Evolutionary conservation across 1,140 invertebrate genomes (phyloP).

Genomic region (Harpegnathos saltator): DNA sequence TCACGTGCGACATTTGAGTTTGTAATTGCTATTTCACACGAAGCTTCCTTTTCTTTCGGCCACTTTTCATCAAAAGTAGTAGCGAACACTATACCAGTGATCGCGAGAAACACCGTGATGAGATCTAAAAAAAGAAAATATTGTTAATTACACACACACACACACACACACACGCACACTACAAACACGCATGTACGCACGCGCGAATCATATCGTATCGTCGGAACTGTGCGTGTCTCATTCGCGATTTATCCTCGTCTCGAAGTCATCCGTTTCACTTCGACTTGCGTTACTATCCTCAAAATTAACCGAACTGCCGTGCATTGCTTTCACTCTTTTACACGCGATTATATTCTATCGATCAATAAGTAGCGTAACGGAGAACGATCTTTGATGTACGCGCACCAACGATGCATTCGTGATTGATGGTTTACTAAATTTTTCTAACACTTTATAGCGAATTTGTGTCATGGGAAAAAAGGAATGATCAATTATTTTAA

Average conservation of each 20-base stretch:
- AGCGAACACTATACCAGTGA: not conserved
- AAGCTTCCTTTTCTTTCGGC: conserved; percentile 52
- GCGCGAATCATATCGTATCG: not conserved
- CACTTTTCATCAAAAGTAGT: conserved; percentile 21
- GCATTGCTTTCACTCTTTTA: conserved; percentile 52
- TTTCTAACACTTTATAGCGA: conserved; percentile 54
- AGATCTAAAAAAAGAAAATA: no score
- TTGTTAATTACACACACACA: no score
- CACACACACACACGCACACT: no score
- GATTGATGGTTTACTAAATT: not conserved
- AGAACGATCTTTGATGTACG: not conserved
- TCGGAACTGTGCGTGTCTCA: not conserved
- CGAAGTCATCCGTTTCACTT: conserved; percentile 38
- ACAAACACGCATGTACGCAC: no score
- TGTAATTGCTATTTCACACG: conserved; percentile 34
- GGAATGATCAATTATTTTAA: conserved; percentile 61
- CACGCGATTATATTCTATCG: not conserved
- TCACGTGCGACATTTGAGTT: conserved; percentile 67
- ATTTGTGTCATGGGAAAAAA: conserved; percentile 40
- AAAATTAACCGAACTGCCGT: conserved; percentile 39
- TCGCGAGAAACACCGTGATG: no score
- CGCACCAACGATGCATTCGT: not conserved
- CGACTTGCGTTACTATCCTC: not conserved
- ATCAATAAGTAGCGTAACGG: not conserved
- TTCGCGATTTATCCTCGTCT: conserved; percentile 27